These are phyloP conservation scores for Drosophila barbarae DNA, from an alignment of 2,888 invertebrate genomes.

Conservation along the genomic window DNA sequence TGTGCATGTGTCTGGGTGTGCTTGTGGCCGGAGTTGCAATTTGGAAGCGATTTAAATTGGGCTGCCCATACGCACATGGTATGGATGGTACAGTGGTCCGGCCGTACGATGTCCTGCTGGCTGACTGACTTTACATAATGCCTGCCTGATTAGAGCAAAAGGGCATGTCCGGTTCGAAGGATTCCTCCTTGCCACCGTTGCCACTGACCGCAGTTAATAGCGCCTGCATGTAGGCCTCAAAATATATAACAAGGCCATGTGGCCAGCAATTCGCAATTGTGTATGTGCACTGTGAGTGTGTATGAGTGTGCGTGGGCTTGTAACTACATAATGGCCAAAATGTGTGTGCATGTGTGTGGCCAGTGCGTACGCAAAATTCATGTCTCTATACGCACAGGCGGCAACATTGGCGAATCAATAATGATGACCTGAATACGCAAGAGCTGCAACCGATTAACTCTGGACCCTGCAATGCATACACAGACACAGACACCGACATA, in stretches of 20 bases:
- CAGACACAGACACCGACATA: not conserved
- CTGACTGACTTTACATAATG: conserved; percentile 68
- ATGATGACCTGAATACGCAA: conserved; percentile 73
- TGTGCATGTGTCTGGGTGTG: conserved; percentile 4
- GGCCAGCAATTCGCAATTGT: conserved; percentile 48
- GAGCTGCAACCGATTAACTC: conserved; percentile 69
- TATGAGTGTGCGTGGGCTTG: conserved; percentile 13
- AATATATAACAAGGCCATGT: conserved; percentile 58
- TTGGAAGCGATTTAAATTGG: conserved; percentile 54
- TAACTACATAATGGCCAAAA: conserved; percentile 43
- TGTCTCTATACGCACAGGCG: conserved; percentile 70
- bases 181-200: not conserved
- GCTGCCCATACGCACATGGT: conserved; percentile 47
- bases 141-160: conserved; percentile 61
- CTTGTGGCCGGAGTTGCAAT: conserved; percentile 33
- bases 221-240: conserved; percentile 61
- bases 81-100: conserved; percentile 28
- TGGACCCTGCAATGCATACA: conserved; percentile 41
- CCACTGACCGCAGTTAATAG: conserved; percentile 61
- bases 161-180: conserved; percentile 5
- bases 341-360: conserved; percentile 28
- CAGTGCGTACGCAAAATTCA: conserved; percentile 70
- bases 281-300: not conserved
- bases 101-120: conserved; percentile 40
- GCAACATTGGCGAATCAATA: conserved; percentile 68